phyloP scores from a whole-genome alignment of 2,888 invertebrate genomes.

The Notodonta ziczac region DNA sequence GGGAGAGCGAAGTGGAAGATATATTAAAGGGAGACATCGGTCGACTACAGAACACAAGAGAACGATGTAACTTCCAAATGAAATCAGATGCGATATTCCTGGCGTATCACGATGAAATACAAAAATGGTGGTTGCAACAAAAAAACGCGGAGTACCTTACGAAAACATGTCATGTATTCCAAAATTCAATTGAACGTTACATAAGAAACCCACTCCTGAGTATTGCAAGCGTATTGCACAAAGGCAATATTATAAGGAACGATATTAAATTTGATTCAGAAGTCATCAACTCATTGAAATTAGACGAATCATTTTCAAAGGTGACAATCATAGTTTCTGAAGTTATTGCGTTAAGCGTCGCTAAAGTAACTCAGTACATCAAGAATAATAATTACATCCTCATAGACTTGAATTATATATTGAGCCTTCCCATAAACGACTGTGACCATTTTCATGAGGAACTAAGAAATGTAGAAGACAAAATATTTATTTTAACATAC shows the following conservation, averaged over 20 bases:
- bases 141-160: constrained; percentile 6
- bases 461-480: neutral
- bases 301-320: neutral
- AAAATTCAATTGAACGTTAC: neutral
- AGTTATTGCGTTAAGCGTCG: neutral
- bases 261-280: neutral
- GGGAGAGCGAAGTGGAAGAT: constrained; percentile 11
- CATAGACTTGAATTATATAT: neutral
- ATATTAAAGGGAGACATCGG: neutral
- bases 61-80: neutral
- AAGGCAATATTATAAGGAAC: neutral
- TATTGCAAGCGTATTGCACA: neutral
- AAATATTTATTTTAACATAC: constrained; percentile 1
- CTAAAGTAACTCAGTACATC: neutral
- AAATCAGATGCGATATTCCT: constrained; percentile 12
- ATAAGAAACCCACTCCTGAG: neutral
- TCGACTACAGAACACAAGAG: neutral
- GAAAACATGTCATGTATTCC: constrained; percentile 4
- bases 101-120: constrained; percentile 13
- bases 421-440: neutral
- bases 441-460: neutral
- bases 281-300: neutral
- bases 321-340: neutral
- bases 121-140: constrained; percentile 16
- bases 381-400: neutral